phyloP scores from a whole-genome alignment of 2,797 vertebrate species.

The Sciaenops ocellatus region DNA sequence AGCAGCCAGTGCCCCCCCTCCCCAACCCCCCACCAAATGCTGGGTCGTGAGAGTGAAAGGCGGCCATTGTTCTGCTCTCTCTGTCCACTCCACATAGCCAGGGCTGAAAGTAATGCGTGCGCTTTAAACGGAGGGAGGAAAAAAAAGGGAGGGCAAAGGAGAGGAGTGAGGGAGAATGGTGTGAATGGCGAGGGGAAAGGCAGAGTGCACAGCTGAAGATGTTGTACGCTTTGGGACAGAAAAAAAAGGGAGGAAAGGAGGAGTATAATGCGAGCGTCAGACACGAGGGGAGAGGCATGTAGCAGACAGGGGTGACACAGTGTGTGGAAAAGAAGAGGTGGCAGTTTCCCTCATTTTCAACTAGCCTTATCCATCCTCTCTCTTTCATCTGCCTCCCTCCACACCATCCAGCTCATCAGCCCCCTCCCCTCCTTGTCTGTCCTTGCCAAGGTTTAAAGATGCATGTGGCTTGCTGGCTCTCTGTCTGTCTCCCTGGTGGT shows the following conservation, averaged over 20 bases:
- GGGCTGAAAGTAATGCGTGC: slow-evolving; percentile 88
- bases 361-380: slow-evolving; percentile 60
- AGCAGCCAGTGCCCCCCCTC: slow-evolving; percentile 66
- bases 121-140: slow-evolving; percentile 82
- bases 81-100: slow-evolving; percentile 84
- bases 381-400: slow-evolving; percentile 45
- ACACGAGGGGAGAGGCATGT: slow-evolving; percentile 73
- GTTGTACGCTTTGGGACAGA: slow-evolving; percentile 66
- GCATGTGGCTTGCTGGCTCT: slow-evolving; percentile 48
- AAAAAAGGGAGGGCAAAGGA: slow-evolving; percentile 74
- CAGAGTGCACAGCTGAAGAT: slow-evolving; percentile 81
- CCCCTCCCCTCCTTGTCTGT: slow-evolving; percentile 31
- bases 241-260: slow-evolving; percentile 57
- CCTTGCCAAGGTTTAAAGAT: slow-evolving; percentile 73
- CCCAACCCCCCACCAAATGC: slow-evolving; percentile 24
- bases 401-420: slow-evolving; percentile 28
- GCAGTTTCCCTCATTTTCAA: slow-evolving; percentile 61
- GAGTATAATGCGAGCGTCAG: slow-evolving; percentile 61
- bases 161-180: slow-evolving; percentile 77
- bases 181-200: slow-evolving; percentile 65
- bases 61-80: slow-evolving; percentile 88
- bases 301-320: slow-evolving; percentile 72
- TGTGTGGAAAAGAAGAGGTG: slow-evolving; percentile 59
- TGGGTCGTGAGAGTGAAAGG: slow-evolving; percentile 86
- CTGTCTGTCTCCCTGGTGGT: slow-evolving; percentile 49